These are phyloP conservation scores for Anaspis maculata DNA, from an alignment of 2,888 invertebrate species.

Conservation along the genomic window DNA sequence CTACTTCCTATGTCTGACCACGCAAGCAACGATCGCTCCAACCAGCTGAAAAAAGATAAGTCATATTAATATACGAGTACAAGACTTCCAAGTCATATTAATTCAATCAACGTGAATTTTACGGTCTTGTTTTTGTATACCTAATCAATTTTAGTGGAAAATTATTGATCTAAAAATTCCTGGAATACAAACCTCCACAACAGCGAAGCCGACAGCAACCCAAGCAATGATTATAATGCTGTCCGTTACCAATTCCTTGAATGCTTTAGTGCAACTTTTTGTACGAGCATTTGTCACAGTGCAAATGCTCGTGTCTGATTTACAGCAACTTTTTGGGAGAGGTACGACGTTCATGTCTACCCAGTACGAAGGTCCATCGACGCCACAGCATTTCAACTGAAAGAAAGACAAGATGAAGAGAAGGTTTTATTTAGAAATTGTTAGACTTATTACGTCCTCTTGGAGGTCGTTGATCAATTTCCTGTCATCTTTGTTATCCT, in stretches of 20 bases:
- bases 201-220: constrained; percentile 57
- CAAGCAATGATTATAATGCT: constrained; percentile 53
- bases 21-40: constrained; percentile 75
- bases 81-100: no score
- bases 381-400: constrained; percentile 19
- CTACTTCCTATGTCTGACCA: constrained; percentile 66
- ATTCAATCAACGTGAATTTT: no score
- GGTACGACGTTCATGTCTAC: not conserved
- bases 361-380: constrained; percentile 9
- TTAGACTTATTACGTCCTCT: constrained; percentile 41
- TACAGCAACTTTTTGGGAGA: constrained; percentile 14
- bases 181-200: constrained; percentile 65
- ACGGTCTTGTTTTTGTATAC: no score
- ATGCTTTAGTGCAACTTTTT: constrained; percentile 42
- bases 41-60: constrained; percentile 50
- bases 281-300: constrained; percentile 15
- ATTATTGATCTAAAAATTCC: no score
- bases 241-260: constrained; percentile 39
- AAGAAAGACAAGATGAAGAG: constrained; percentile 5
- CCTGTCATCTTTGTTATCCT: constrained; percentile 31
- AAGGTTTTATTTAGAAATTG: not conserved
- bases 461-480: constrained; percentile 55
- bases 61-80: not conserved
- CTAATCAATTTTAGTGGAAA: no score
- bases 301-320: constrained; percentile 16